Evolutionary conservation across 1,140 invertebrate genomes (phyloP), one percentile per base, ranked within the genome.

Genomic region (Archivesica marissinica): DNA sequence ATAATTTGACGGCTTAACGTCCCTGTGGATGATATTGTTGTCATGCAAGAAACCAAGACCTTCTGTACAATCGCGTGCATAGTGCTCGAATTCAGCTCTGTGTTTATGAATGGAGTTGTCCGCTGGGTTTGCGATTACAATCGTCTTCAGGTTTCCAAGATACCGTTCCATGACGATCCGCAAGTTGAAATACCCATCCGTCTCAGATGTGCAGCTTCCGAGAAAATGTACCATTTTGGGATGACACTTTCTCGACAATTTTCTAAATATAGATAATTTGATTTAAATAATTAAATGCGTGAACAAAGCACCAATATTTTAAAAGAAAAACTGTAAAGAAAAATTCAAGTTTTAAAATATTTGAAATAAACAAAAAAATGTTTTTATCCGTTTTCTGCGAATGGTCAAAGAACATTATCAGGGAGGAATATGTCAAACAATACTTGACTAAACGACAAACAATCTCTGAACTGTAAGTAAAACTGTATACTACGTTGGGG

Each of bases 1-100:
- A 47, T 56, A 82, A 41, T 72, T 72, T 23, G 66, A 35, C 6
- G 68, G 66, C 30, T 82, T 82, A 7, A 82, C 39, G 50, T 82
- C 66, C 23, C 64, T 33, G 23, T 82, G 64, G 13, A 72, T 39
- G 15, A 74, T 54, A 30, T 38, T 38, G 33, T 72, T 82, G n/a
- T 72, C 79, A 70, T 82, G 79, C 44, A 82, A 17, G 41, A 59
- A 82, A 7, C 28, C 33, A 2, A 82, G 23, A 2, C 79, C 44
- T 35, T 44, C 35, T 38, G 47, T 41, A 28, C 77, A 80, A 38
- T 80, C 39, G 50, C 38, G 66, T 3, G 77, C 41, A 38, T 64
- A 50, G 41, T 80, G 77, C 25, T 39, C 41, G 44, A 80, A 80
- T 44, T 50, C 47, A 3, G 2, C 2, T 6, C 28, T 2, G 4